phyloP scores from a whole-genome alignment of 2,113 vertebrate genomes.

The Irena cyanogastra region DNA sequence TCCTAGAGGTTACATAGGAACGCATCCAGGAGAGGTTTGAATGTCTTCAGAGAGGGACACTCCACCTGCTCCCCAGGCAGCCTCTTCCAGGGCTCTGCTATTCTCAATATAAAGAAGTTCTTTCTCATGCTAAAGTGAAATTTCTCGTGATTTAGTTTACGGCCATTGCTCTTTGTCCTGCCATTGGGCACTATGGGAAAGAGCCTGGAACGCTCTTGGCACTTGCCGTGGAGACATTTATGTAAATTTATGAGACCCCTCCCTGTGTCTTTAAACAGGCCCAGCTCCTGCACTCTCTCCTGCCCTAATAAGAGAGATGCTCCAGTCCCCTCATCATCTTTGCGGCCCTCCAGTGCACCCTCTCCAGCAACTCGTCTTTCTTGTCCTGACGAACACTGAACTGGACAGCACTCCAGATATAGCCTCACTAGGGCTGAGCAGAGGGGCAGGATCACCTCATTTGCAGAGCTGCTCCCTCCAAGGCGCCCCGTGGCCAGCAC shows the following conservation, averaged over 20 bases:
- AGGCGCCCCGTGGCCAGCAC: no score
- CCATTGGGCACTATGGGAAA: not conserved
- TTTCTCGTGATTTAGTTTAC: not conserved
- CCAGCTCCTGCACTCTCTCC: not conserved
- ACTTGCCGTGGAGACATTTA: not conserved
- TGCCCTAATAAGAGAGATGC: not conserved
- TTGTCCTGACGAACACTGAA: not conserved
- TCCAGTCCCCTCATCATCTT: not conserved
- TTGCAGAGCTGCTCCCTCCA: no score
- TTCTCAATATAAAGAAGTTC: not conserved
- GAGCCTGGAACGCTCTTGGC: not conserved
- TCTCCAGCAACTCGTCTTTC: not conserved
- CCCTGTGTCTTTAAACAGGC: not conserved
- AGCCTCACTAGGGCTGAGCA: not conserved
- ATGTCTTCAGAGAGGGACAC: no score
- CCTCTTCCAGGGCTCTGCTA: not conserved
- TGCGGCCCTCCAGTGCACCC: no score
- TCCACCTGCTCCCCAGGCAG: not conserved
- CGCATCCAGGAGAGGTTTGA: fast-evolving
- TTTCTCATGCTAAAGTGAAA: not conserved
- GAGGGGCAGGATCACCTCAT: no score
- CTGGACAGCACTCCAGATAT: no score
- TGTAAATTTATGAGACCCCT: not conserved
- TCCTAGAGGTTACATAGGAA: not conserved
- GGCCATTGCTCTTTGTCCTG: not conserved